Base-by-base conservation (phyloP, 2,113 vertebrate species). In the Pipa parva region DNA sequence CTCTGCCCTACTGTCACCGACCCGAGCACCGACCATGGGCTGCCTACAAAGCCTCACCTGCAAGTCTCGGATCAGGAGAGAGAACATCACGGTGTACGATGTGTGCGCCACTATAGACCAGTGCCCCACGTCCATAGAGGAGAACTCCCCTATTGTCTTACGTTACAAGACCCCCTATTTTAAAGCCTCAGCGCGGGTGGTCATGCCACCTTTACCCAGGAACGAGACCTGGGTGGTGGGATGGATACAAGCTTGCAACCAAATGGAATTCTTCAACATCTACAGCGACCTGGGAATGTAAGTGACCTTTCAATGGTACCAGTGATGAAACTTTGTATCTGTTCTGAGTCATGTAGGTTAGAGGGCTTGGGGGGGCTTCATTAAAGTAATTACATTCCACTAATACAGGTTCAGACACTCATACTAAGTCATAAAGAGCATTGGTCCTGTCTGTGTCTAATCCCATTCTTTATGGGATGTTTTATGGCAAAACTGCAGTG, bases 251-350 rank as follows among this genome's bases (percentile, higher is more conserved):
- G 95, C 93, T 73, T 98, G 95, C 89, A 97, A 95, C 78, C 94
- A 97, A 82, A 98, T 97, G 95, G 93, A 98, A 77, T 97, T 95
- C 82, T 95, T 94, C 92, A 98, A 98, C 89, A 95, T 91, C 75
- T 98, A 98, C 76, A 93, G 94, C 83, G 89, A 92, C 85, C 85
- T 93, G 72, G 92, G 92, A 83, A 93, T 94, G 93, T 95, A 87
- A 93, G 93, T 70, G 1, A 42, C 11, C 56, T 56, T 11, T 42
- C 37, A n/a, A n/a, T n/a, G n/a, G n/a, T n/a, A n/a, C n/a, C n/a
- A n/a, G n/a, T n/a, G n/a, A n/a, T n/a, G n/a, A n/a, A n/a, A n/a
- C n/a, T n/a, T n/a, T n/a, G n/a, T n/a, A n/a, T n/a, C n/a, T n/a
- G n/a, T n/a, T n/a, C n/a, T n/a, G n/a, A n/a, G n/a, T n/a, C n/a